Evolutionary conservation across 1,140 invertebrate species (phyloP), one percentile per base, ranked within the genome.

Genomic region (Helicoverpa armigera): DNA sequence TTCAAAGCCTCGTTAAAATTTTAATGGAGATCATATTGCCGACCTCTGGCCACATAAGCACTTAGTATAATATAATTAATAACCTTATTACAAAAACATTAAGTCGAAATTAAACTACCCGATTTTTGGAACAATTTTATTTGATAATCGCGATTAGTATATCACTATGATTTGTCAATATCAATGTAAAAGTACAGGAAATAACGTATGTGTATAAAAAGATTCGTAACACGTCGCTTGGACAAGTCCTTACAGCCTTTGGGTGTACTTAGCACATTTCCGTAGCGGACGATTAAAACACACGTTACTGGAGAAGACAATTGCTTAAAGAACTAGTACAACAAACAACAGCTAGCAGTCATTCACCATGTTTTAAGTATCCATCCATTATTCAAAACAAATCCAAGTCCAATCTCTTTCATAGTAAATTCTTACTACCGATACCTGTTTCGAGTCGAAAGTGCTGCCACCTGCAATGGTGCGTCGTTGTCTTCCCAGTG

Each of bases 1-100:
- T 51, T 29, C 13, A 65, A 58, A 43, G 63, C 63, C 58, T 70
- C 73, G 16, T 51, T 67, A 77, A 23, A 54, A 35, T 67, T 63
- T 23, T 54, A 31, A 53, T 51, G 43, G 75, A 78, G 75, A 78
- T 78, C 75, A 78, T 5, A 14, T 54, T 72, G 23, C 14, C 69
- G 23, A 72, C 23, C 69, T 13, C 18, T 54, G 69, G 50, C 13
- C 50, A n/a, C 1, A 72, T 5, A 72, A 72, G 69, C 69, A 53
- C 13, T 54, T 65, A 14, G 29, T 23, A 13, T 54, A 29, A 53
- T 18, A 54, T 31, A 29, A 53, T 54, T 18, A 72, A 12, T 63
- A 35, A 14, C 35, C 35, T 43, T 43, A 43, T 43, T 43, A 43
- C 58, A 76, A 16, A 13, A 35, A 43, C 61, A 43, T 13, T 67